Base-by-base conservation (phyloP, 2,797 vertebrate genomes). In the Hyperoplus lanceolatus region DNA sequence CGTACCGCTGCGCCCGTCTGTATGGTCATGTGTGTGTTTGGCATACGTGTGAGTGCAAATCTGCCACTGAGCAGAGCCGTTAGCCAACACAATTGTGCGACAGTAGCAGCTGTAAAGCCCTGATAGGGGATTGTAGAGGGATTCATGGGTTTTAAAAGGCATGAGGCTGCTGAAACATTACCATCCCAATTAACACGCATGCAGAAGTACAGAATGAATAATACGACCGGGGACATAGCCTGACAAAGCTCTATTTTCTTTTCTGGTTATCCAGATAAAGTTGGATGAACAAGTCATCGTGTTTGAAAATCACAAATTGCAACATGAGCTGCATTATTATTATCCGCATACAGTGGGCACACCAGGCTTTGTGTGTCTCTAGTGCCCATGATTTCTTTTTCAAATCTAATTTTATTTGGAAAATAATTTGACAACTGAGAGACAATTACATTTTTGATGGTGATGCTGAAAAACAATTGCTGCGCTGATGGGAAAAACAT, bases 91-190 rank as follows among this genome's bases (percentile, higher is more conserved):
- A 61, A 29, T 0, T n/a, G 48, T 46, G 63, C 62, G 21, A 15
- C 21, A 9, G 49, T 0, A 78, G 60, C 79, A 83, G 64, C 77
- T 80, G 75, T 56, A 67, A 29, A 69, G 67, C 64, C n/a, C 70
- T 53, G 75, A 86, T 78, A 78, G 5, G 45, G 73, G 59, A 58
- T 0, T 67, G 65, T 51, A 58, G 60, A 72, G 29, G 50, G 29
- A 59, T 73, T 75, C 13, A 46, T 45, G 21, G 48, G 54, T 64
- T 78, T 56, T 29, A 29, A 36, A 63, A 70, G n/a, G 56, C 64
- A 45, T 61, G 56, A 14, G 45, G 58, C 41, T 54, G 11, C 36
- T 64, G 57, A 61, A 64, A 65, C 42, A 45, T 59, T 16, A 56
- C n/a, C 2, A 48, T 29, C n/a, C 58, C 10, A n/a, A 48, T 67